Conservation (phyloP, 2,888 invertebrate genomes). For the Torymus tubicola region DNA sequence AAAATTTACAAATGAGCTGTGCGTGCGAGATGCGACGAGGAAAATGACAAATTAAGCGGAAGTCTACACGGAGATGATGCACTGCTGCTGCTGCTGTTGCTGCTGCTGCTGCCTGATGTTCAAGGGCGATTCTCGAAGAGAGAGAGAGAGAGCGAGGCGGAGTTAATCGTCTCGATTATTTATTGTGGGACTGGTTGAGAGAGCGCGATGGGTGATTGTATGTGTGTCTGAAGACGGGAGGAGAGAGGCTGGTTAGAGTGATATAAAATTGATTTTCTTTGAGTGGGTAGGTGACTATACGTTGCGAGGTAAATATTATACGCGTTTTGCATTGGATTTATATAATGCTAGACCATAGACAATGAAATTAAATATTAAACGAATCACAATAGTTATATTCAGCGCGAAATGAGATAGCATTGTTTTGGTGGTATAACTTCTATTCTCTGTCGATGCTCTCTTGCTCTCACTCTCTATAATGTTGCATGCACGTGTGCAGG, state of each 20-base stretch:
- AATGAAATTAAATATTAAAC: background rate
- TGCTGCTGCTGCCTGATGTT: background rate
- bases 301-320: background rate
- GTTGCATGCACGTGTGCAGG: too few relatives aligned
- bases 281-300: background rate
- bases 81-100: too few relatives aligned
- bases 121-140: conserved; percentile 2
- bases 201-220: background rate
- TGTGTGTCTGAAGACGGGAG: too few relatives aligned
- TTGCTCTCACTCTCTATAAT: too few relatives aligned
- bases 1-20: conserved; percentile 27
- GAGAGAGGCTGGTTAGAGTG: background rate
- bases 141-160: background rate
- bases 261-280: background rate
- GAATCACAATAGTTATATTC: background rate
- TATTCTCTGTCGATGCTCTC: too few relatives aligned
- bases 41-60: conserved; percentile 47
- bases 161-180: conserved; percentile 29
- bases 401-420: too few relatives aligned
- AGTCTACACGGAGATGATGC: background rate
- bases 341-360: background rate
- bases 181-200: conserved; percentile 24
- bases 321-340: background rate
- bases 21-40: background rate
- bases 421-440: too few relatives aligned